Conservation (phyloP, 1,140 invertebrate species). For the Apis florea region DNA sequence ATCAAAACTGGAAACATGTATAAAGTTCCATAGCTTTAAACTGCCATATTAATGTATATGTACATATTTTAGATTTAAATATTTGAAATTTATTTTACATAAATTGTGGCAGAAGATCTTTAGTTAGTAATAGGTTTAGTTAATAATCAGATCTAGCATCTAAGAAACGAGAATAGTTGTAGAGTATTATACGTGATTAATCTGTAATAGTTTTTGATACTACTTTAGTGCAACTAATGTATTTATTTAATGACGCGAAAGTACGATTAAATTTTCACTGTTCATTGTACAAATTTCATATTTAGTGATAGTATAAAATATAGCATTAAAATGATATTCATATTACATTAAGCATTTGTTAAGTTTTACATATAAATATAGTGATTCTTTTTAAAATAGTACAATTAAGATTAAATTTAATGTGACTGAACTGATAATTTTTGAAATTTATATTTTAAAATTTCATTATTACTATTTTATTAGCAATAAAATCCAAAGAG, state of each 20-base stretch:
- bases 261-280: constrained; percentile 43
- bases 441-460: constrained; percentile 36
- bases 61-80: constrained; percentile 50
- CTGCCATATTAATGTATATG: constrained; percentile 63
- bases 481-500: constrained; percentile 1
- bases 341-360: constrained; percentile 60
- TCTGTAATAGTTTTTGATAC: constrained; percentile 41
- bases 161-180: constrained; percentile 22
- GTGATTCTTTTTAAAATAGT: constrained; percentile 33
- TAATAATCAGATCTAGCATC: constrained; percentile 4
- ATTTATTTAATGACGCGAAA: constrained; percentile 61
- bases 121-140: constrained; percentile 20
- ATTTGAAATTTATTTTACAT: constrained; percentile 21
- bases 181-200: constrained; percentile 38
- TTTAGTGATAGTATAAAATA: constrained; percentile 30
- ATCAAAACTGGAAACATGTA: constrained; percentile 1
- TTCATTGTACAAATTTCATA: constrained; percentile 67
- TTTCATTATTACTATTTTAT: constrained; percentile 1
- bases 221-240: constrained; percentile 44
- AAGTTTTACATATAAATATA: constrained; percentile 67
- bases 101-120: constrained; percentile 48
- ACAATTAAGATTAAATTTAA: constrained; percentile 36
- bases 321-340: constrained; percentile 43
- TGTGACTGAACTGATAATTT: constrained; percentile 40
- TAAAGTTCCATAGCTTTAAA: constrained; percentile 58